Evolutionary conservation across 2,797 vertebrate species (phyloP).

Genomic region (Sebastes minor): DNA sequence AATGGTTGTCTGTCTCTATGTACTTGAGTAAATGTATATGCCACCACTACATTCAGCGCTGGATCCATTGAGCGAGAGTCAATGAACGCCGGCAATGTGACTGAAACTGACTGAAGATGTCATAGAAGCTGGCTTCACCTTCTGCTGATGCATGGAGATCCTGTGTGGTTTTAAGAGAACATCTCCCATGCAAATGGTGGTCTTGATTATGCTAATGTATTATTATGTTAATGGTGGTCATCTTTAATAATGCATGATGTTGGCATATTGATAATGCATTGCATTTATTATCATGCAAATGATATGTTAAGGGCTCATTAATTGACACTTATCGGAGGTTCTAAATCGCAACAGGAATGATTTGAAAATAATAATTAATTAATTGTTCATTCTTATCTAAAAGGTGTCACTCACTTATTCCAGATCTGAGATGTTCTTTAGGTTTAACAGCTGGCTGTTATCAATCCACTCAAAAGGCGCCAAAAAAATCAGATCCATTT

Average conservation of each 20-base stretch:
- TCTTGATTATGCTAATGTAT: slow-evolving; percentile 80
- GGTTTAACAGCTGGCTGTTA: slow-evolving; percentile 43
- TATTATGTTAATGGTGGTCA: slow-evolving; percentile 76
- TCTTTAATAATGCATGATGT: slow-evolving; percentile 83
- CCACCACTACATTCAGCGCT: not conserved
- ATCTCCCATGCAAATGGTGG: slow-evolving; percentile 72
- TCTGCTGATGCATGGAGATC: slow-evolving; percentile 47
- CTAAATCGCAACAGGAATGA: slow-evolving; percentile 17
- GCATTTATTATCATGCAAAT: slow-evolving; percentile 76
- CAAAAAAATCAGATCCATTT: slow-evolving; percentile 39
- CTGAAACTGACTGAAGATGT: not conserved
- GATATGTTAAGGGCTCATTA: slow-evolving; percentile 42
- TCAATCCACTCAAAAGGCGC: slow-evolving; percentile 31
- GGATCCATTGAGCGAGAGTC: not conserved
- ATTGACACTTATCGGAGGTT: slow-evolving; percentile 59
- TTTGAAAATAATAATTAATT: not conserved
- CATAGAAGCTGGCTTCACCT: slow-evolving; percentile 2
- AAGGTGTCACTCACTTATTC: not conserved
- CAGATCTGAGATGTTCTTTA: slow-evolving; percentile 32
- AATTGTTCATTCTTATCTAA: not conserved
- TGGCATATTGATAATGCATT: slow-evolving; percentile 77
- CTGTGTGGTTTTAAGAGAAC: slow-evolving; percentile 52
- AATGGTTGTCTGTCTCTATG: too few species aligned
- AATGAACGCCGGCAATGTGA: not conserved
- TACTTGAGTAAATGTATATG: not conserved